Conservation (phyloP, 2,797 vertebrate genomes). For the Neopelma chrysocephalum region DNA sequence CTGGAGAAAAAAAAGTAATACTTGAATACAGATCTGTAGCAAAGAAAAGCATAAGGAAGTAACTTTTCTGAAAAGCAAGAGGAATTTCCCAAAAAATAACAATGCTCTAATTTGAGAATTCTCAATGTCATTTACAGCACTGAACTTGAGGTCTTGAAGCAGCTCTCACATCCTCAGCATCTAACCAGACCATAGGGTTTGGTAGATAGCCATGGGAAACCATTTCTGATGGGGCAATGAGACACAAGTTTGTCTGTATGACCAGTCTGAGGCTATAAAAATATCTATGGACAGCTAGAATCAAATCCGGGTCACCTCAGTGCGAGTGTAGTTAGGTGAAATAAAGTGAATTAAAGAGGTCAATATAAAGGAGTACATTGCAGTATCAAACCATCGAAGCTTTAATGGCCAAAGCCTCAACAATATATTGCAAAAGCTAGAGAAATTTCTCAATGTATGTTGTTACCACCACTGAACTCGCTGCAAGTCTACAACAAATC, state of each 20-base stretch:
- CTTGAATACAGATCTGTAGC: not conserved
- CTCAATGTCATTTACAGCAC: not conserved
- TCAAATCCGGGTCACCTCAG: not conserved
- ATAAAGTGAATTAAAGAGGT: not conserved
- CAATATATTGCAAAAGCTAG: not conserved
- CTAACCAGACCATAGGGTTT: not conserved
- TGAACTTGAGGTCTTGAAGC: not conserved
- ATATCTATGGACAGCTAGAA: not conserved
- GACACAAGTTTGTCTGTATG: not conserved
- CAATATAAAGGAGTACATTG: not conserved
- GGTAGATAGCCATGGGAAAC: not conserved
- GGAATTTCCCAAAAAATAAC: not conserved
- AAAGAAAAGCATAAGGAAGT: not conserved
- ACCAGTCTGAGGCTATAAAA: not conserved
- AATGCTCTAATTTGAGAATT: not conserved
- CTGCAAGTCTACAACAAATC: not conserved
- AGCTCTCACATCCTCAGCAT: not conserved
- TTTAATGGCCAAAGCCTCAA: not conserved
- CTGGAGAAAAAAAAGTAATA: not conserved
- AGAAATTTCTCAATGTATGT: not conserved
- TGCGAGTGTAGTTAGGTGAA: rapidly evolving
- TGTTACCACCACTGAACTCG: not conserved
- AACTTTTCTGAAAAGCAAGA: not conserved
- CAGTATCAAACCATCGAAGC: not conserved
- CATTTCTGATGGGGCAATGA: not conserved